Conservation (phyloP, 2,113 vertebrate genomes). For the Gila orcuttii region DNA sequence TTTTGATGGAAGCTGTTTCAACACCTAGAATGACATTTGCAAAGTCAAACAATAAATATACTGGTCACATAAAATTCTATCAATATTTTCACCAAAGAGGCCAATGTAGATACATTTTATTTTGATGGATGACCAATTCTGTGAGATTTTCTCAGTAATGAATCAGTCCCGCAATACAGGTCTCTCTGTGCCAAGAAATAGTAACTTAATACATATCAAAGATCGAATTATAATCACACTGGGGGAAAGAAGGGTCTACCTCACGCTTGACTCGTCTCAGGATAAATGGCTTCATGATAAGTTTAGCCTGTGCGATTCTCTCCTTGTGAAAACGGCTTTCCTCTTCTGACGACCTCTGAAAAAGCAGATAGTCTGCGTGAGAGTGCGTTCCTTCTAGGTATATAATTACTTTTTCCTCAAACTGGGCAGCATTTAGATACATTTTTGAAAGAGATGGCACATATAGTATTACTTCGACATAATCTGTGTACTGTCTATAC, state of each 20-base stretch:
- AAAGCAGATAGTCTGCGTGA: neutral
- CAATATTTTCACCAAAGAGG: neutral
- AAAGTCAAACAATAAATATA: neutral
- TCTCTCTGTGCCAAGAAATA: too few species aligned
- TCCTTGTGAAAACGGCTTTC: conserved; percentile 91
- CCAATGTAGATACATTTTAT: neutral
- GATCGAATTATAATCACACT: neutral
- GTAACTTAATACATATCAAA: neutral
- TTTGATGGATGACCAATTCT: neutral
- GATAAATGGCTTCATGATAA: conserved; percentile 98
- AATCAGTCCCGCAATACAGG: neutral
- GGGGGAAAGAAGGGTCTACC: conserved; percentile 69
- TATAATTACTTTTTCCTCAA: neutral
- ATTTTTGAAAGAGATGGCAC: conserved; percentile 1
- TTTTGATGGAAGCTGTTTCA: conserved; percentile 91
- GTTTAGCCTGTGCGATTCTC: conserved; percentile 92
- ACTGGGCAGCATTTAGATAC: neutral
- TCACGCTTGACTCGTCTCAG: conserved; percentile 93
- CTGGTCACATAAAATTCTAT: too few species aligned
- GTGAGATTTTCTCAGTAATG: neutral
- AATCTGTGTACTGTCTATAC: conserved; percentile 65
- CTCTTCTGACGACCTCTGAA: conserved; percentile 89
- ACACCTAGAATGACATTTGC: conserved; percentile 77
- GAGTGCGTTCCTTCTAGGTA: neutral
- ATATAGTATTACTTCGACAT: neutral